phyloP scores from a whole-genome alignment of 2,888 invertebrate genomes.

The Netelia inedita region DNA sequence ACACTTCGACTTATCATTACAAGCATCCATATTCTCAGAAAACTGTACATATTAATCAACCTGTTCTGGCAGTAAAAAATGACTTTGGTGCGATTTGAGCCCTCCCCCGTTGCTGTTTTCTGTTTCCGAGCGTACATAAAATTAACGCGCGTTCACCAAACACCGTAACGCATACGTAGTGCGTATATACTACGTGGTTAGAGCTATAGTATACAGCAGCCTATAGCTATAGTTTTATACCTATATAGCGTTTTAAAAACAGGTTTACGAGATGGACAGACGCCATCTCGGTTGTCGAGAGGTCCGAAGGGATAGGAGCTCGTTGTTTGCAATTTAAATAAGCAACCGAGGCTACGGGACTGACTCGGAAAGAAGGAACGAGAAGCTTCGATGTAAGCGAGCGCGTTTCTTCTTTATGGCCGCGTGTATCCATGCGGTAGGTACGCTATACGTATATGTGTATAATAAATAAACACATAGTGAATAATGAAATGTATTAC shows the following conservation, averaged over 20 bases:
- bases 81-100: neutral
- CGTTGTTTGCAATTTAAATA: slow-evolving; percentile 64
- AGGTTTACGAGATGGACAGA: slow-evolving; percentile 58
- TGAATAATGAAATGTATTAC: slow-evolving; percentile 10
- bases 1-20: neutral
- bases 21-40: neutral
- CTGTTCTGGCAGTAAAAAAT: slow-evolving; percentile 6
- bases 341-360: slow-evolving; percentile 55
- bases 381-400: neutral
- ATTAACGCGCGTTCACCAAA: neutral
- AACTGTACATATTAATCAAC: slow-evolving; percentile 14
- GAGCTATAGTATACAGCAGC: too few relatives aligned
- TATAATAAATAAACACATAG: neutral
- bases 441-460: neutral
- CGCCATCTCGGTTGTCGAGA: slow-evolving; percentile 51
- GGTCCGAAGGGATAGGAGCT: slow-evolving; percentile 56
- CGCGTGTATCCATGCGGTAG: neutral
- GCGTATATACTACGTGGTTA: neutral
- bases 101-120: neutral
- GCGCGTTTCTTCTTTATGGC: neutral
- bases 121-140: neutral
- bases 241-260: slow-evolving; percentile 35
- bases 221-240: neutral
- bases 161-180: neutral
- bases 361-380: slow-evolving; percentile 55